These are phyloP conservation scores for Campoletis raptor DNA, from an alignment of 2,888 invertebrate genomes.

Conservation along the genomic window DNA sequence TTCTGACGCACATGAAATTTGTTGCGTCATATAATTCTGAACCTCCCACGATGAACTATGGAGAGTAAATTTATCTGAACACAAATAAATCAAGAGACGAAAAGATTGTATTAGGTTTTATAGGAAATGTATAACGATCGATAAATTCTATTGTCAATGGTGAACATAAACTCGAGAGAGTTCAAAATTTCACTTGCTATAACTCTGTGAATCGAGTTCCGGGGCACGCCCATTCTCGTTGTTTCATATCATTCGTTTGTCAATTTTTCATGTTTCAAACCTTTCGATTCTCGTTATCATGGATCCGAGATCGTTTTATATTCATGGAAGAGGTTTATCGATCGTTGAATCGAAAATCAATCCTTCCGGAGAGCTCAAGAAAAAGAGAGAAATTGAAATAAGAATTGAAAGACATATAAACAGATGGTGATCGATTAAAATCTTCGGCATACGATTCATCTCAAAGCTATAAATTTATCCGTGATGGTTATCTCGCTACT, in stretches of 20 bases:
- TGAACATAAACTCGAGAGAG: constrained; percentile 21
- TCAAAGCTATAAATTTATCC: constrained; percentile 54
- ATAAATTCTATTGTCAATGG: constrained; percentile 28
- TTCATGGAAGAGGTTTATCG: neutral
- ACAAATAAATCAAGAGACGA: neutral
- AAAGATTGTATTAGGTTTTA: neutral
- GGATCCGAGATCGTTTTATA: constrained; percentile 23
- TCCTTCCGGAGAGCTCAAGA: neutral
- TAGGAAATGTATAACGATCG: constrained; percentile 37
- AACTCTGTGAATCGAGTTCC: constrained; percentile 44
- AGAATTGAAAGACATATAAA: neutral
- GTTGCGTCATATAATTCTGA: constrained; percentile 28
- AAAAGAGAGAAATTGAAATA: constrained; percentile 5
- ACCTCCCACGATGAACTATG: constrained; percentile 31
- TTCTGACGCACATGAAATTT: neutral
- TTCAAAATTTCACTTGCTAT: constrained; percentile 58
- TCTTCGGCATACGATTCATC: constrained; percentile 40
- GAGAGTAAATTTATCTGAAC: neutral
- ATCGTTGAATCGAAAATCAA: constrained; percentile 31
- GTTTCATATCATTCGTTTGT: constrained; percentile 23
- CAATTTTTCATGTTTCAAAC: constrained; percentile 13
- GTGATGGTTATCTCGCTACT: constrained; percentile 33
- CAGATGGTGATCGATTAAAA: constrained; percentile 22
- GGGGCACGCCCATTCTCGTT: constrained; percentile 39
- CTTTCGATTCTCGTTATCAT: constrained; percentile 22